Evolutionary conservation across 2,888 invertebrate species (phyloP).

Genomic region (Nephrotoma appendiculata): DNA sequence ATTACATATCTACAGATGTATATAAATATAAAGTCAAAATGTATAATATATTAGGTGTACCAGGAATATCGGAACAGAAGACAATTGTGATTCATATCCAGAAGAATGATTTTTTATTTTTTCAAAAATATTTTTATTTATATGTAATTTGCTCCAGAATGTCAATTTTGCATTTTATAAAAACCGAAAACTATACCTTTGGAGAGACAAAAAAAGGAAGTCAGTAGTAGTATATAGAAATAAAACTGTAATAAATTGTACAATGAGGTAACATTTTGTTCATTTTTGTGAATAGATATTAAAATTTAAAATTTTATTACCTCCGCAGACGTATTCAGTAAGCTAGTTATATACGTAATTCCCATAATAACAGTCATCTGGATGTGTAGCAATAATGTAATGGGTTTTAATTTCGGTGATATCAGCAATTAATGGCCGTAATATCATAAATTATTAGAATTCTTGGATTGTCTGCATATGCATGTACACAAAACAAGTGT

Average conservation of each 20-base stretch:
- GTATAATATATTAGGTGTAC: neutral
- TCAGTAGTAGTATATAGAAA: neutral
- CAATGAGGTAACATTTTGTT: neutral
- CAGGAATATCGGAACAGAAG: neutral
- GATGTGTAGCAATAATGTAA: neutral
- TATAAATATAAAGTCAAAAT: neutral
- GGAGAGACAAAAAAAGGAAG: neutral
- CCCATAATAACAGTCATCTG: neutral
- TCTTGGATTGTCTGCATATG: too few relatives aligned
- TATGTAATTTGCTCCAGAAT: neutral
- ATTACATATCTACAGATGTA: neutral
- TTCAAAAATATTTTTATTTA: neutral
- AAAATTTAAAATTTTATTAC: neutral
- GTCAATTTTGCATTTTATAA: neutral
- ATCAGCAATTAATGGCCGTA: neutral
- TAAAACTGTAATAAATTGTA: neutral
- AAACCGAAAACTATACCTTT: neutral
- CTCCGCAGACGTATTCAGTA: neutral
- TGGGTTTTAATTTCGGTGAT: neutral
- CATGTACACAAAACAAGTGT: too few relatives aligned
- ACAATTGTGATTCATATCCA: neutral
- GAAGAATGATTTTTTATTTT: neutral
- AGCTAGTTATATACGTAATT: neutral
- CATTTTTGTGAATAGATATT: neutral
- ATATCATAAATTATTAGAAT: neutral